Percentiles rank a stretch among this genome's conserved stretches.
Evolutionary conservation across 2,797 vertebrate genomes (phyloP).

Genomic region (Hyperoplus immaculatus): DNA sequence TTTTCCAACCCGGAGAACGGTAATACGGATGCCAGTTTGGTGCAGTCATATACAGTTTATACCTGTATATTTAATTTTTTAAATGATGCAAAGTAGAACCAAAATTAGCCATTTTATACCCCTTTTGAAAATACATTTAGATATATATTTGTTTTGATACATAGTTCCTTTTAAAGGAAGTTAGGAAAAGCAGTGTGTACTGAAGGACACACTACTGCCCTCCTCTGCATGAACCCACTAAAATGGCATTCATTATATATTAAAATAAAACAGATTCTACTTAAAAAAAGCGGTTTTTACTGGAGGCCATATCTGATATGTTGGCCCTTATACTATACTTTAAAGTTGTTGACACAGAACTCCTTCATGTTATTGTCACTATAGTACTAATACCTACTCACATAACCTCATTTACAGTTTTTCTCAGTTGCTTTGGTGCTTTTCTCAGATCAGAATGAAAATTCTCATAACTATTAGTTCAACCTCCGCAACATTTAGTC

Average conservation of each 20-base stretch:
- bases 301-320: background rate
- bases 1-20: constrained; percentile 97
- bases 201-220: constrained; percentile 38
- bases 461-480: no score
- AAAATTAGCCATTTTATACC: background rate
- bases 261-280: background rate
- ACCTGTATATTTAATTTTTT: background rate
- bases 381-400: background rate
- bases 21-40: constrained; percentile 92
- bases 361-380: background rate
- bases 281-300: background rate
- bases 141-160: accelerated
- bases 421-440: no score
- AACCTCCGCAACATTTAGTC: no score
- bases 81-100: constrained; percentile 15
- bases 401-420: no score
- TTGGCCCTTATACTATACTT: background rate
- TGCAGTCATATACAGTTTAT: constrained; percentile 75
- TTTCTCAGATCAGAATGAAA: no score
- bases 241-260: background rate
- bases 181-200: background rate
- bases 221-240: constrained; percentile 51
- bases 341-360: background rate
- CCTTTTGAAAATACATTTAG: background rate
- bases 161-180: constrained; percentile 1